A percentile compares a stretch with the other conserved stretches of the same genome.
These are phyloP conservation scores for Sebastes aleutianus DNA, from an alignment of 2,797 vertebrate genomes.

Conservation along the genomic window DNA sequence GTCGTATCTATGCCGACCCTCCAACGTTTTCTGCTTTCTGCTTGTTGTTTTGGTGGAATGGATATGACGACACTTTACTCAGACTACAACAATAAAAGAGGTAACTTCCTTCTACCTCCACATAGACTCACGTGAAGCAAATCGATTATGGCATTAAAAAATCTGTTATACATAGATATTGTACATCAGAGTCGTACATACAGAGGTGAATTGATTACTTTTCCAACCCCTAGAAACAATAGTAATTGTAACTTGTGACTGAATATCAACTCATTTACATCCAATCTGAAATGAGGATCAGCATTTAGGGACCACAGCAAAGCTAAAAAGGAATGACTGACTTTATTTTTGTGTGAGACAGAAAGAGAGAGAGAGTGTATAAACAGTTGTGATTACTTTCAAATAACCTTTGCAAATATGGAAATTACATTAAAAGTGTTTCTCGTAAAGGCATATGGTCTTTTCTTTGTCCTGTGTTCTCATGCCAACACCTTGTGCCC, in stretches of 20 bases:
- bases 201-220: no score
- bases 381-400: constrained; percentile 34
- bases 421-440: constrained; percentile 35
- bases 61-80: no score
- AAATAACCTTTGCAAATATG: constrained; percentile 59
- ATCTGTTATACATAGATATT: no score
- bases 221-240: background rate
- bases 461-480: constrained; percentile 39
- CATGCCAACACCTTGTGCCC: constrained; percentile 44
- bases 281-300: constrained; percentile 1
- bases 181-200: no score
- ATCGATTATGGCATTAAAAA: no score
- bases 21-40: no score
- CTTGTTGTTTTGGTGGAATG: no score
- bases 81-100: no score
- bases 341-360: background rate
- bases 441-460: constrained; percentile 39
- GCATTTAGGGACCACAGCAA: background rate
- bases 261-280: constrained; percentile 8
- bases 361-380: background rate
- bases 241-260: accelerated
- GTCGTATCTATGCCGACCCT: accelerated
- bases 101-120: no score
- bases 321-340: background rate
- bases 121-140: no score